Conservation (phyloP, 2,797 vertebrate genomes). For the Iguana delicatissima region DNA sequence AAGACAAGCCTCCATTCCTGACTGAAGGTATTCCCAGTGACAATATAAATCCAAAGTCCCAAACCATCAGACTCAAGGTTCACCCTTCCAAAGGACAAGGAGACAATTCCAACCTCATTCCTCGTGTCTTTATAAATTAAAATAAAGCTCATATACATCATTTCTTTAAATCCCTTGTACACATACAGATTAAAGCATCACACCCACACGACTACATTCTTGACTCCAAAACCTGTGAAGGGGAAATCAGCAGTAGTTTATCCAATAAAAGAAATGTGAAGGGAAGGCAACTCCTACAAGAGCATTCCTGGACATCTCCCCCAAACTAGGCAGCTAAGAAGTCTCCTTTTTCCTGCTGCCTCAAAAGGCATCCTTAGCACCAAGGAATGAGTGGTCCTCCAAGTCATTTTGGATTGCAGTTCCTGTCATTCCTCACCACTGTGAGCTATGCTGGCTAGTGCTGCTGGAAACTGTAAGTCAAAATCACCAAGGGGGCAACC, state of each 20-base stretch:
- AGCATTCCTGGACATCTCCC: background rate
- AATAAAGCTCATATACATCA: background rate
- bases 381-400: background rate
- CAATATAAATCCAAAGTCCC: background rate
- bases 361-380: background rate
- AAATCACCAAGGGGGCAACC: background rate
- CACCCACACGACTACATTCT: background rate
- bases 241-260: background rate
- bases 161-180: background rate
- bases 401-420: background rate
- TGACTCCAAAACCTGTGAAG: background rate
- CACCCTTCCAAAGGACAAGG: background rate
- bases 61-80: background rate
- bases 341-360: background rate
- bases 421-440: background rate
- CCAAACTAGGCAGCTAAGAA: background rate
- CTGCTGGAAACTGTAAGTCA: background rate
- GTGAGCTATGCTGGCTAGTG: background rate
- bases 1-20: background rate
- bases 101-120: background rate
- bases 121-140: constrained; percentile 16
- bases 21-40: background rate
- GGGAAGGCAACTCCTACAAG: background rate
- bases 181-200: background rate
- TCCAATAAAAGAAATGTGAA: background rate